phyloP scores from a whole-genome alignment of 1,140 invertebrate genomes.

The Caenorhabditis brenneri region DNA sequence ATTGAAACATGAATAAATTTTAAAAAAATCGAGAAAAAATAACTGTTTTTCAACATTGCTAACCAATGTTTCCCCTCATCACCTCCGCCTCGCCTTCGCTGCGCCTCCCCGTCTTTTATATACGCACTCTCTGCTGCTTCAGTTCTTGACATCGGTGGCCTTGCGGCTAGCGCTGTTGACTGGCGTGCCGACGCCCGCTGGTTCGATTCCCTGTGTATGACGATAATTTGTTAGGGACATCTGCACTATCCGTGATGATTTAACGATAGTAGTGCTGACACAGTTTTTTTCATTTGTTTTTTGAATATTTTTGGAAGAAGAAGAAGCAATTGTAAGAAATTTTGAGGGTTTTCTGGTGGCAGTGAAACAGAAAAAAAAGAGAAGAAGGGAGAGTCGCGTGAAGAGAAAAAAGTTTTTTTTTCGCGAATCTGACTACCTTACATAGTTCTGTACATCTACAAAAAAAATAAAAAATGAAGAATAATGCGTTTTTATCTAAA shows the following conservation, averaged over 20 bases:
- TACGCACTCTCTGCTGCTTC: neutral
- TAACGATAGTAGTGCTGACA: constrained; percentile 50
- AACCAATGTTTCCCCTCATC: neutral
- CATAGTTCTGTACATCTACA: too few relatives aligned
- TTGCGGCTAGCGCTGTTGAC: neutral
- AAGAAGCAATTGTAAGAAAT: too few relatives aligned
- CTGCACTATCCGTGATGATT: constrained; percentile 46
- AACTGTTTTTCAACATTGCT: neutral
- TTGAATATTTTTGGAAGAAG: neutral
- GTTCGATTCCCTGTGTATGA: constrained; percentile 42
- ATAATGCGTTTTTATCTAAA: too few relatives aligned
- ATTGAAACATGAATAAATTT: neutral
- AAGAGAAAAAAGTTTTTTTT: too few relatives aligned
- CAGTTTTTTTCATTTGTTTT: constrained; percentile 25
- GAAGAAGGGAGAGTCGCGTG: too few relatives aligned
- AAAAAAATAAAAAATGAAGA: too few relatives aligned
- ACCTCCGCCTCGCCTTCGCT: neutral
- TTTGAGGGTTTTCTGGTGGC: too few relatives aligned
- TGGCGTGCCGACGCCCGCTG: neutral
- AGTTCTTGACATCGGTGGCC: neutral
- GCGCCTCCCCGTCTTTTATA: neutral
- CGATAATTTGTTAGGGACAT: constrained; percentile 46
- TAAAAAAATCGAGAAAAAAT: neutral
- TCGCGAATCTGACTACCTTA: too few relatives aligned
- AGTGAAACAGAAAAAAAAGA: too few relatives aligned